These are phyloP conservation scores for Mesitornis unicolor DNA, from an alignment of 2,113 vertebrate genomes.

Conservation along the genomic window DNA sequence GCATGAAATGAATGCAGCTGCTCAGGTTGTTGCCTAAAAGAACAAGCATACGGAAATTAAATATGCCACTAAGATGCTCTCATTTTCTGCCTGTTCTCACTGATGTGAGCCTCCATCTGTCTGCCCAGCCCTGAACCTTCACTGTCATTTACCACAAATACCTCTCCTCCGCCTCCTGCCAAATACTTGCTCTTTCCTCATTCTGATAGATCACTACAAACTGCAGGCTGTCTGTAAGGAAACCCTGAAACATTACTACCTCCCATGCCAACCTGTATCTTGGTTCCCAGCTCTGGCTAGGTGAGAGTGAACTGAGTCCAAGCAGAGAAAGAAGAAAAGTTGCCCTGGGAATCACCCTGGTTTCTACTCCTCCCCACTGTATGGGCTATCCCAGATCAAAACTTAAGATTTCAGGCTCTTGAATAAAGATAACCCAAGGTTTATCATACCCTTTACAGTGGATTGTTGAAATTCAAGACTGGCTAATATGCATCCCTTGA, in stretches of 20 bases:
- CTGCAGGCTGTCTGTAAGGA: not conserved
- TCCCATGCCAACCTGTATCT: not conserved
- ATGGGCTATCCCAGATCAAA: not conserved
- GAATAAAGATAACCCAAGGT: not conserved
- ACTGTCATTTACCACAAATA: not conserved
- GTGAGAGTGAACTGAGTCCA: not conserved
- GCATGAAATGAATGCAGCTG: constrained; percentile 28
- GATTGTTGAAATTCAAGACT: not conserved
- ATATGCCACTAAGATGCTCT: not conserved
- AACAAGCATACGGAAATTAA: constrained; percentile 5
- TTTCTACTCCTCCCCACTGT: not conserved
- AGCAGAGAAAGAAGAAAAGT: not conserved
- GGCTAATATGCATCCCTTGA: not conserved
- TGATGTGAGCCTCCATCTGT: not conserved
- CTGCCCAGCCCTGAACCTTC: not conserved
- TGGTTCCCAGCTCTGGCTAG: not conserved
- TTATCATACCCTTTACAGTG: not conserved
- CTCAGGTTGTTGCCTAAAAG: constrained; percentile 25
- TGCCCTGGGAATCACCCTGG: not conserved
- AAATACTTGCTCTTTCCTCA: not conserved
- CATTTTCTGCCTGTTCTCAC: not conserved
- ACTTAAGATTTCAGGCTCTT: not conserved
- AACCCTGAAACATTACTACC: not conserved
- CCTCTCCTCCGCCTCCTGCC: not conserved
- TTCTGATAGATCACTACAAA: not conserved